These are phyloP conservation scores for Pheosia tremula DNA, from an alignment of 2,888 invertebrate species.

Conservation along the genomic window DNA sequence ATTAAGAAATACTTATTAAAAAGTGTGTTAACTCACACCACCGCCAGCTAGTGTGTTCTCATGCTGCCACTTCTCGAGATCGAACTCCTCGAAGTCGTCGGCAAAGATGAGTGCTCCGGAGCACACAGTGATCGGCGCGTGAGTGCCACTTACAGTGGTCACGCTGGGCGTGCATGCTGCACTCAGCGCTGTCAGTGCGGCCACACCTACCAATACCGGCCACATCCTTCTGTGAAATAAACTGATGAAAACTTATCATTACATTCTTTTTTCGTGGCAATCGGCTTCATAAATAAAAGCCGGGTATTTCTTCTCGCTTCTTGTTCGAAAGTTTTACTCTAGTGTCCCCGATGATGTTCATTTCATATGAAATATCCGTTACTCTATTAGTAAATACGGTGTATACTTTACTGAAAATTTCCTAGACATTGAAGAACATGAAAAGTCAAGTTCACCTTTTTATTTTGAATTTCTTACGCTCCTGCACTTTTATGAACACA, in stretches of 20 bases:
- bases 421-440: no score
- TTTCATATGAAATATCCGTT: no score
- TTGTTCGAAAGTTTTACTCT: no score
- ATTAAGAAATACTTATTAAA: not conserved
- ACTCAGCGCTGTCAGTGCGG: conserved; percentile 52
- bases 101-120: conserved; percentile 85
- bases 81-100: conserved; percentile 85
- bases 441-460: no score
- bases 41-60: conserved; percentile 87
- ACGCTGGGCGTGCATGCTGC: conserved; percentile 70
- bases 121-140: conserved; percentile 77
- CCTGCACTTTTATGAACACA: no score
- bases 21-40: conserved; percentile 78
- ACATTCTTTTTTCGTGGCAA: not conserved
- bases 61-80: conserved; percentile 86
- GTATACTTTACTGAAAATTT: no score
- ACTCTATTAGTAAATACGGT: no score
- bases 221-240: conserved; percentile 59
- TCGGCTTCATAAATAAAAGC: no score
- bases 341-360: no score
- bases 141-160: conserved; percentile 80
- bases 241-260: not conserved
- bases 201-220: conserved; percentile 50
- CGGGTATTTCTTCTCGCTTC: no score
- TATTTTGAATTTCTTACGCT: no score